Percentiles rank a stretch among this genome's conserved stretches.
These are phyloP conservation scores for Nematolebias whitei DNA, from an alignment of 2,113 vertebrate genomes.

Conservation along the genomic window DNA sequence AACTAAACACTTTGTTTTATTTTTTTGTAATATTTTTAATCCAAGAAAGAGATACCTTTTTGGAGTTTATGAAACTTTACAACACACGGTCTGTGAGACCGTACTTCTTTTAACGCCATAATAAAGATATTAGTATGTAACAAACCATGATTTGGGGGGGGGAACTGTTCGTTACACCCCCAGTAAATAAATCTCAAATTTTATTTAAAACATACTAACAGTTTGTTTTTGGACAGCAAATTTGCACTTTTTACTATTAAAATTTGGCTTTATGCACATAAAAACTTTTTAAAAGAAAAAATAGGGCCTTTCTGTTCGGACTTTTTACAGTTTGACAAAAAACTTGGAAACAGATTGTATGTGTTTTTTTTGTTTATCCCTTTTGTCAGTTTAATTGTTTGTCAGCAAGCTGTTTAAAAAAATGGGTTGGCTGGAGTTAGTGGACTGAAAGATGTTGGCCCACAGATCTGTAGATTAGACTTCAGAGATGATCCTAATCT, in stretches of 20 bases:
- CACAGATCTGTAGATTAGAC: constrained; percentile 61
- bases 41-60: too few relatives aligned
- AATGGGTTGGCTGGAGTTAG: constrained; percentile 35
- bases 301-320: constrained; percentile 25
- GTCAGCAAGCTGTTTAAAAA: constrained; percentile 47
- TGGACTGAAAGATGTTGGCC: constrained; percentile 62
- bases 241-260: background rate
- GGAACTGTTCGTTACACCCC: too few relatives aligned
- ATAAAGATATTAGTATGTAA: too few relatives aligned
- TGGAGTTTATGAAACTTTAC: too few relatives aligned
- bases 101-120: too few relatives aligned
- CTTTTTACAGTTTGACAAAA: constrained; percentile 59
- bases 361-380: constrained; percentile 47
- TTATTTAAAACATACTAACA: too few relatives aligned
- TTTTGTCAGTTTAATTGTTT: constrained; percentile 65
- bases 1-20: too few relatives aligned
- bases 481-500: constrained; percentile 59
- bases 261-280: background rate
- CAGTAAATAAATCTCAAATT: too few relatives aligned
- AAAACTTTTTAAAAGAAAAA: constrained; percentile 18
- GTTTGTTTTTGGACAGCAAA: background rate
- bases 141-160: too few relatives aligned
- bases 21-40: too few relatives aligned
- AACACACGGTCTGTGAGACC: too few relatives aligned
- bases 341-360: constrained; percentile 49